phyloP scores from a whole-genome alignment of 1,140 invertebrate species.

The Neodiprion fabricii region DNA sequence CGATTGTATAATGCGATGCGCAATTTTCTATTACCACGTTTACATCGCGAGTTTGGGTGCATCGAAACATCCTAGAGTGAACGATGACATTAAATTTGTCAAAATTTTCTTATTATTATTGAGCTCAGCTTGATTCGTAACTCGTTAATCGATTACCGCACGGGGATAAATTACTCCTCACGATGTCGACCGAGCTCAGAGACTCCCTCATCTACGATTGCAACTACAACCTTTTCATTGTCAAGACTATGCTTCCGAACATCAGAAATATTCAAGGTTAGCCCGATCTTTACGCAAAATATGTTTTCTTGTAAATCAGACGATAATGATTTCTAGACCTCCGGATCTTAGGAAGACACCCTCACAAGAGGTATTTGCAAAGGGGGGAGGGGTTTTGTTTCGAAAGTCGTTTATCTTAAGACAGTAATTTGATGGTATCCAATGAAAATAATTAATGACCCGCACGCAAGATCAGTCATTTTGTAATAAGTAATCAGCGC shows the following conservation, averaged over 20 bases:
- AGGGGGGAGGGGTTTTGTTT: neutral
- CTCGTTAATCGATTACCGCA: no score
- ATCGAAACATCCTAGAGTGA: neutral
- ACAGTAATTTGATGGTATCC: no score
- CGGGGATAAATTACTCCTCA: constrained; percentile 2
- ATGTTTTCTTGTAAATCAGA: no score
- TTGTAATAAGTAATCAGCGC: no score
- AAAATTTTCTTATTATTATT: neutral
- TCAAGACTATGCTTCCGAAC: constrained; percentile 52
- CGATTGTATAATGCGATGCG: neutral
- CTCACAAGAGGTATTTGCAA: no score
- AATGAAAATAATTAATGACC: no score
- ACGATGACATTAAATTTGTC: neutral
- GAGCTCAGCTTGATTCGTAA: no score
- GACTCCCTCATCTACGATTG: constrained; percentile 57
- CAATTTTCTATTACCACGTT: neutral
- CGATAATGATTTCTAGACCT: no score
- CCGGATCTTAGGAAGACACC: no score
- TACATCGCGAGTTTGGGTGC: neutral
- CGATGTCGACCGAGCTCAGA: constrained; percentile 24
- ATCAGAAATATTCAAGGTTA: constrained; percentile 47
- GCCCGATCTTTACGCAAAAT: neutral
- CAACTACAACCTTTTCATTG: constrained; percentile 57
- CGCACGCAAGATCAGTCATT: no score
- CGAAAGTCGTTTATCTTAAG: neutral